phyloP scores from a whole-genome alignment of 2,888 invertebrate genomes.

The Itoplectis maculator region DNA sequence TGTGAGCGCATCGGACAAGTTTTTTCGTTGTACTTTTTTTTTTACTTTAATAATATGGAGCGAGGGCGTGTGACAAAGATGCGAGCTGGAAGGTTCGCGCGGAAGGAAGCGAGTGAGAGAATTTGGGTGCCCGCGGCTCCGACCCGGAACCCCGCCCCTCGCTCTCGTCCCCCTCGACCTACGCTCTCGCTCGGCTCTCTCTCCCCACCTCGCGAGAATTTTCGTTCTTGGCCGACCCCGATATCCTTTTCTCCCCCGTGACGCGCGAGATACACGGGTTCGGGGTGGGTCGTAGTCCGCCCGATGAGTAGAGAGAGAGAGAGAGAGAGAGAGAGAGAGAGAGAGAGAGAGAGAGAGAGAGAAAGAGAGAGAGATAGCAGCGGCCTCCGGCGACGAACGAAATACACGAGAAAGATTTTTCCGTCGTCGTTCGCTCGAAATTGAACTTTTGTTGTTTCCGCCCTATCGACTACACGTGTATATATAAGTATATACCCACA shows the following conservation, averaged over 20 bases:
- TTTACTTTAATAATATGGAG: conserved; percentile 25
- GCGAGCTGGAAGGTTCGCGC: conserved; percentile 22
- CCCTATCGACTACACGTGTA: conserved; percentile 67
- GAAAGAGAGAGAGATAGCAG: conserved; percentile 23
- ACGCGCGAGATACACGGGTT: conserved; percentile 29
- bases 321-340: conserved; percentile 50
- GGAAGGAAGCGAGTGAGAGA: conserved; percentile 26
- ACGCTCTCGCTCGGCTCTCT: conserved; percentile 3
- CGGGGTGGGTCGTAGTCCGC: conserved; percentile 23
- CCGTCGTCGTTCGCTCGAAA: conserved; percentile 78
- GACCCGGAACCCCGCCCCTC: conserved; percentile 52
- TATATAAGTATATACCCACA: conserved; percentile 4
- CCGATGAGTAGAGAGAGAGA: conserved; percentile 59
- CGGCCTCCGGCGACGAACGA: conserved; percentile 69
- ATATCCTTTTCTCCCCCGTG: conserved; percentile 21
- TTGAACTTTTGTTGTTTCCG: conserved; percentile 81
- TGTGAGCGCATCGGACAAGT: conserved; percentile 37
- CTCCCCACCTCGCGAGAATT: conserved; percentile 26
- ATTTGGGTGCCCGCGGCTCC: conserved; percentile 43
- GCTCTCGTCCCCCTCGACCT: conserved; percentile 36
- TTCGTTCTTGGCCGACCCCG: conserved; percentile 46
- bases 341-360: conserved; percentile 13
- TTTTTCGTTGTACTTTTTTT: conserved; percentile 17
- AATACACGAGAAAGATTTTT: conserved; percentile 79
- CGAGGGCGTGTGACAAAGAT: conserved; percentile 22